phyloP scores from a whole-genome alignment of 2,113 vertebrate species.

The Chelonoidis abingdonii region DNA sequence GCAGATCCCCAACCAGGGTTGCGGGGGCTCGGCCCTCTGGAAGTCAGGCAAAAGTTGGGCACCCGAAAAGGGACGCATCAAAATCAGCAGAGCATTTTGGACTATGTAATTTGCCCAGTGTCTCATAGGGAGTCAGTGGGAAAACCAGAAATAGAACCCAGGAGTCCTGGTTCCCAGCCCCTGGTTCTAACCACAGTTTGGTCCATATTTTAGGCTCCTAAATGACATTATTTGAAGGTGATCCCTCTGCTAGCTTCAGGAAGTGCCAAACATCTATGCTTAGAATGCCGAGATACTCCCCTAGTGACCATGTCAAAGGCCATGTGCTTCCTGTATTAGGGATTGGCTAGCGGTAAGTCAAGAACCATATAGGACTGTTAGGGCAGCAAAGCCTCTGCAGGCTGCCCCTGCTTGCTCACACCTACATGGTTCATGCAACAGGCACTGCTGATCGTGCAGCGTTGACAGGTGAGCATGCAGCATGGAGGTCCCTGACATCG shows the following conservation, averaged over 20 bases:
- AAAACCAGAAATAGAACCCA: background rate
- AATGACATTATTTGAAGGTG: no score
- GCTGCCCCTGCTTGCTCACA: background rate
- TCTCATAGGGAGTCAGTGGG: background rate
- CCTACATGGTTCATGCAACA: background rate
- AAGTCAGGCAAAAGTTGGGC: background rate
- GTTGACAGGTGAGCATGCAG: background rate
- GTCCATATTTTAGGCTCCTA: background rate
- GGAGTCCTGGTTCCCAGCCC: background rate
- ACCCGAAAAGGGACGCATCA: fast-evolving
- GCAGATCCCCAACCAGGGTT: background rate
- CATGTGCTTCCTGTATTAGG: background rate
- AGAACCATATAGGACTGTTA: background rate
- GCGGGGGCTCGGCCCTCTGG: background rate
- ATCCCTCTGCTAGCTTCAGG: background rate
- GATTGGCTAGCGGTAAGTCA: background rate
- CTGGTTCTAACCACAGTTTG: background rate
- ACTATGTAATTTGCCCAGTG: fast-evolving
- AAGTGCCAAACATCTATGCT: background rate
- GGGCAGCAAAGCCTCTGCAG: background rate
- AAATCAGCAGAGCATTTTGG: background rate
- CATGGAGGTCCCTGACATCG: background rate
- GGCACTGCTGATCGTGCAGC: background rate
- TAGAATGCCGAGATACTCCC: background rate
- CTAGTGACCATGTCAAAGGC: background rate